Evolutionary conservation across 1,140 invertebrate species (phyloP).

Genomic region (Pseudomyrmex pallidus): DNA sequence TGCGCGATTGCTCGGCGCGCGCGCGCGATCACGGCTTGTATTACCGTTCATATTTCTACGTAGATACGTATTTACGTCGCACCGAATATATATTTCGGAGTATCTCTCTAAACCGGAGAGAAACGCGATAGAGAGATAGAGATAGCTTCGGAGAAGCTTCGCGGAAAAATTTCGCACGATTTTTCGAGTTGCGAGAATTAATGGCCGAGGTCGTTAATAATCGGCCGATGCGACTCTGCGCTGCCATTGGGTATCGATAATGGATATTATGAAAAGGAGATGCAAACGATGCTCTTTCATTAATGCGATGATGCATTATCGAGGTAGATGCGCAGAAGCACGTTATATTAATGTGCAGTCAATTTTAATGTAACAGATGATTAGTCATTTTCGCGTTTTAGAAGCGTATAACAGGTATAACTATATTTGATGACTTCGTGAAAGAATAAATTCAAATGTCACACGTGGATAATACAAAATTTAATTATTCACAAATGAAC

Average conservation of each 20-base stretch:
- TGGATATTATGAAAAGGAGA: constrained; percentile 52
- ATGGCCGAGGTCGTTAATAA: constrained; percentile 48
- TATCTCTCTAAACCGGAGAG: neutral
- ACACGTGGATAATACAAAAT: too few relatives aligned
- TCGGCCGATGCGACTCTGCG: constrained; percentile 18
- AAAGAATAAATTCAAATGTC: neutral
- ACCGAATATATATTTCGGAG: constrained; percentile 25
- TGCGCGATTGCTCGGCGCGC: constrained; percentile 55
- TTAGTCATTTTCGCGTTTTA: constrained; percentile 33
- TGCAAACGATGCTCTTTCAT: constrained; percentile 39
- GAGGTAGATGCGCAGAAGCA: neutral
- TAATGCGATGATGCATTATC: constrained; percentile 54
- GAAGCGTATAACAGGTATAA: neutral
- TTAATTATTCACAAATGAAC: too few relatives aligned
- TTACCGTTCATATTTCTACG: constrained; percentile 60
- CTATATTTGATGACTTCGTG: neutral
- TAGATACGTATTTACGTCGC: constrained; percentile 7
- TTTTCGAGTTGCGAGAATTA: constrained; percentile 45
- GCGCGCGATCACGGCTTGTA: constrained; percentile 4
- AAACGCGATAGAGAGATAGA: neutral
- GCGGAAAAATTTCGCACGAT: constrained; percentile 42
- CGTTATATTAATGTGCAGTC: constrained; percentile 39
- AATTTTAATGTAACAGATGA: constrained; percentile 47
- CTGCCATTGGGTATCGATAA: constrained; percentile 24
- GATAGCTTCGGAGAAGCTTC: neutral